Base-by-base conservation (phyloP, 1,140 invertebrate genomes). In the Drosophila santomea region DNA sequence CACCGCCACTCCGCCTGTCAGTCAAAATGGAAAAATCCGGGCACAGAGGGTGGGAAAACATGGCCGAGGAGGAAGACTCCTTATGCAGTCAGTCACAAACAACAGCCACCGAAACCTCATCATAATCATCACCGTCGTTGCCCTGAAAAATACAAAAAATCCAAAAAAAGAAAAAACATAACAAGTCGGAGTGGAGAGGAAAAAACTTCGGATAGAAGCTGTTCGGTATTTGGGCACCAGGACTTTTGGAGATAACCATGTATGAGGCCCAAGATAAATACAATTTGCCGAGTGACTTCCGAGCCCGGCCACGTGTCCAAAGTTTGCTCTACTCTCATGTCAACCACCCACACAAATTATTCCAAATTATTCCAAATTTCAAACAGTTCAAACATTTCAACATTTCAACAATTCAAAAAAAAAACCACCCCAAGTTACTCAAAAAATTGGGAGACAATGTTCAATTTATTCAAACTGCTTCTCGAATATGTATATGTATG, bases 61-160 rank as follows among this genome's bases (percentile, higher is more conserved):
- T 35, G 44, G 17, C 20, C 15, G 57, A 8, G 55, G 44, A 32
- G 17, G 20, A 20, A 20, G 20, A 20, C 20, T 67, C 36, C 43
- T 48, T 67, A 28, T 35, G 41, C 17, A 15, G 17, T 55, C 61
- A 64, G 61, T 64, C 61, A 61, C 59, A 32, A 44, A 36, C 60
- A 32, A 32, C 58, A 67, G 64, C 64, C 58, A 67, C 58, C 58
- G 25, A 63, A 68, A 64, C 64, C 64, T 54, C 61, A 68, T 68
- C 64, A 66, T 54, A 68, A 68, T 45, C 38, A 66, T 59, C 12
- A 15, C 15, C 47, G 48, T 60, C 50, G 57, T 64, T 43, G 38
- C 59, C 41, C 44, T 48, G 25, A 47, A 14, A 39, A 17, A 48
- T 39, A 57, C 8, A 25, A 25, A 25, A 25, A 25, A 25, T 4